Base-by-base conservation (phyloP, 2,797 vertebrate genomes). In the Lepus oiostolus region DNA sequence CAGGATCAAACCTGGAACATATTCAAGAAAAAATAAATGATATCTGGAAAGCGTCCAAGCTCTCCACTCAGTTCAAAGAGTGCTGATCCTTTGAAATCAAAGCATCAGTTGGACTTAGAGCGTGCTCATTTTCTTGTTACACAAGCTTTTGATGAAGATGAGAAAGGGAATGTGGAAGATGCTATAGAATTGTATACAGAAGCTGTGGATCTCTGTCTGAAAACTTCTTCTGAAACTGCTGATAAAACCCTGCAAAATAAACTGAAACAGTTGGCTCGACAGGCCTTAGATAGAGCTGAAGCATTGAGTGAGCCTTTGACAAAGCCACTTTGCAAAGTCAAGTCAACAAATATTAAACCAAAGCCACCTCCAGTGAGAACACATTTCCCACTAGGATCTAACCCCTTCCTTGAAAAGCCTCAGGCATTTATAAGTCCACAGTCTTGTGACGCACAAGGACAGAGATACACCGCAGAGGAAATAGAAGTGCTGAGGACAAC, bases 401-500 rank as follows among this genome's bases (percentile, higher is more conserved):
- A 99, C 96, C 99, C 99, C 97, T 98, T 98, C 83, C 98, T 99
- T 0, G 99, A 99, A 97, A 99, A 99, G 81, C 97, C 99, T 14
- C 99, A 99, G 96, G 97, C 98, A 0, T 97, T 99, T 67, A 97
- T 99, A 96, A 98, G 98, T 2, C 99, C 99, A 54, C 99, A 99
- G 96, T 98, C 99, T 77, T 99, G 99, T 71, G 99, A 99, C 79
- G 97, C 99, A 3, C 99, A 99, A 74, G 99, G 99, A 52, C 99
- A 99, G 97, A 99, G 98, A 75, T 99, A 99, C 96, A 99, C 99
- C 0, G 95, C 98, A 1, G 99, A 99, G 97, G 99, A 99, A 98
- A 99, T 99, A 67, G 98, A 99, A 97, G 99, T 99, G 87, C 99
- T 99, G 97, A 99, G 99, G 98, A 99, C 98, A 93, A 99, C 99